Percentiles rank a stretch among this genome's conserved stretches.
These are phyloP conservation scores for Tapirus indicus DNA, from an alignment of 2,797 vertebrate species.

Conservation along the genomic window DNA sequence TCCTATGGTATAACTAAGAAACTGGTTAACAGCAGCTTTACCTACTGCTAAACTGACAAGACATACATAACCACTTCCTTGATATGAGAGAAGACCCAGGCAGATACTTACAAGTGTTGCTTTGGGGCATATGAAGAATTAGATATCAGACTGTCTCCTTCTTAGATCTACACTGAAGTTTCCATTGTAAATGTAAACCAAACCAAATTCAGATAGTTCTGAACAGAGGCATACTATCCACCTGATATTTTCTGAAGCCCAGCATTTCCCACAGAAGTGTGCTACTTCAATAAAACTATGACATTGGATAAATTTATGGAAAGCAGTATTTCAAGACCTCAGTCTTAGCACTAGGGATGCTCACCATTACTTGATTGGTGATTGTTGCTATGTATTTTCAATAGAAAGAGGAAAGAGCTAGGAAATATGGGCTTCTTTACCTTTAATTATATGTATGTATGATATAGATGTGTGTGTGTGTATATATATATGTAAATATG, in stretches of 20 bases:
- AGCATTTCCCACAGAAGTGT: background rate
- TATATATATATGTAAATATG: too few relatives aligned
- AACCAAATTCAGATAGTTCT: background rate
- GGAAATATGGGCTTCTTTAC: background rate
- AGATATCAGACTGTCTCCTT: background rate
- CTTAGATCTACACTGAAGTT: background rate
- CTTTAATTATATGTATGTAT: background rate
- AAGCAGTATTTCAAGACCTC: background rate
- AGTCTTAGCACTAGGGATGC: background rate
- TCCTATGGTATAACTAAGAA: background rate
- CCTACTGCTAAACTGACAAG: background rate
- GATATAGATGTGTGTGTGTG: background rate
- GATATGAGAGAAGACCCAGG: background rate
- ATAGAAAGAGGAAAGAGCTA: background rate
- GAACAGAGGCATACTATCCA: background rate
- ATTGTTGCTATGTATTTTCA: background rate
- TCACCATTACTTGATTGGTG: background rate
- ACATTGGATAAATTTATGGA: background rate
- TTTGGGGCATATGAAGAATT: background rate
- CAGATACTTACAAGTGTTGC: background rate
- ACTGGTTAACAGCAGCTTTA: background rate
- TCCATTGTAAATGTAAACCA: background rate
- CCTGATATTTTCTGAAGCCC: background rate
- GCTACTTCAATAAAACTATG: background rate
- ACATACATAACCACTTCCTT: background rate